A percentile compares a stretch with the other conserved stretches of the same genome.
Conservation (phyloP, 2,113 vertebrate genomes). For the Python bivittatus region DNA sequence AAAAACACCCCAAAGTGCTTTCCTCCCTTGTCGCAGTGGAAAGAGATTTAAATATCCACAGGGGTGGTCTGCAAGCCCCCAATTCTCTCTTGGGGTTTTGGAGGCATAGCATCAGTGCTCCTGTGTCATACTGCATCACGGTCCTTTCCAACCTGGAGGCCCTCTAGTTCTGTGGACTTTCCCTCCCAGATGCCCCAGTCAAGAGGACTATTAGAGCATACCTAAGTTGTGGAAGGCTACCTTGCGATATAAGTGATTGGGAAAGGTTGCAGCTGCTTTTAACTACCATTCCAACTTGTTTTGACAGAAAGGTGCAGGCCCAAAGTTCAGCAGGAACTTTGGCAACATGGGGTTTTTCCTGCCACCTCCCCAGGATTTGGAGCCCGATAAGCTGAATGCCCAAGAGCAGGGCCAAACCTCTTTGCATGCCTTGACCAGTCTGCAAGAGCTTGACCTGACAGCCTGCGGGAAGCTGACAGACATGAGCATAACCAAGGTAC, state of each 20-base stretch:
- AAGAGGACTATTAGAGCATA: not conserved
- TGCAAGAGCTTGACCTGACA: slow-evolving; percentile 82
- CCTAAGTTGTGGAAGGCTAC: not conserved
- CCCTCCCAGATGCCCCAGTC: not conserved
- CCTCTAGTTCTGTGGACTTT: not conserved
- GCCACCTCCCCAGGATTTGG: slow-evolving; percentile 69
- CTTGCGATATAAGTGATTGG: not conserved
- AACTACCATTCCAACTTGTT: not conserved
- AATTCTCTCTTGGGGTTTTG: not conserved
- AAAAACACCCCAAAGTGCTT: not conserved
- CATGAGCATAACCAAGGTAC: slow-evolving; percentile 80
- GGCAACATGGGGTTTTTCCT: slow-evolving; percentile 82
- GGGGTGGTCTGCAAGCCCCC: not conserved
- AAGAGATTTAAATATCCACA: not conserved
- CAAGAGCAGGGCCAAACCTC: slow-evolving; percentile 62
- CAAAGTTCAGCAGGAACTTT: slow-evolving; percentile 77
- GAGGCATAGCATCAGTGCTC: not conserved
- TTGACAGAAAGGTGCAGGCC: slow-evolving; percentile 68
- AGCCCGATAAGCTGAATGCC: slow-evolving; percentile 66
- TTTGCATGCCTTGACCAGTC: slow-evolving; percentile 67
- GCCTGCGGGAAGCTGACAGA: slow-evolving; percentile 83
- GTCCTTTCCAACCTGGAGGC: not conserved
- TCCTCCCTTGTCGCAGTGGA: not conserved
- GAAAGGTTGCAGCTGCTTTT: not conserved
- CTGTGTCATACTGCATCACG: not conserved